phyloP scores from a whole-genome alignment of 2,797 vertebrate genomes.

The Danio albolineatus region DNA sequence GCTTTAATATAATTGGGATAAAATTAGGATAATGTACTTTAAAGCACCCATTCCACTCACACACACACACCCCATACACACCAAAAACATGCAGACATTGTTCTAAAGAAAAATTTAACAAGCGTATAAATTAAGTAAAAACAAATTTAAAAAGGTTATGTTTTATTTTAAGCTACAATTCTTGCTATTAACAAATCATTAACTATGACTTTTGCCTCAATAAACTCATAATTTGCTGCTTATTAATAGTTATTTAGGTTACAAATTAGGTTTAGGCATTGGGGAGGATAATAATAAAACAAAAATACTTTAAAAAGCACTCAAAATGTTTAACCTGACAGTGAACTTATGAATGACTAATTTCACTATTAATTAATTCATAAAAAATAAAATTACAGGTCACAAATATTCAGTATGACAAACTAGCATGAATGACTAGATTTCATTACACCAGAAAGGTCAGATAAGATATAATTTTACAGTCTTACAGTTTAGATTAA shows the following conservation, averaged over 20 bases:
- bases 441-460: neutral
- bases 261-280: too few species aligned
- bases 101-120: neutral
- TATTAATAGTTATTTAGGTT: too few species aligned
- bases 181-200: too few species aligned
- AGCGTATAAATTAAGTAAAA: too few species aligned
- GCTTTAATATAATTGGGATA: neutral
- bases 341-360: neutral
- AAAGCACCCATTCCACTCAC: neutral
- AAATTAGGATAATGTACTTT: neutral
- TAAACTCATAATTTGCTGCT: too few species aligned
- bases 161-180: too few species aligned
- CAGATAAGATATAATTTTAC: neutral
- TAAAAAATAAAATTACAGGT: too few species aligned
- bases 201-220: too few species aligned
- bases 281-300: too few species aligned
- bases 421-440: neutral
- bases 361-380: neutral
- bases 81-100: neutral
- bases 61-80: too few species aligned
- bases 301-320: too few species aligned
- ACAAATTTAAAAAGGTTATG: too few species aligned
- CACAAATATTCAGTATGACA: neutral
- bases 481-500: neutral
- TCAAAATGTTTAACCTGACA: neutral